Percentiles rank a stretch among this genome's conserved stretches.
Evolutionary conservation across 2,888 invertebrate species (phyloP).

Genomic region (Autographa pulchrina): DNA sequence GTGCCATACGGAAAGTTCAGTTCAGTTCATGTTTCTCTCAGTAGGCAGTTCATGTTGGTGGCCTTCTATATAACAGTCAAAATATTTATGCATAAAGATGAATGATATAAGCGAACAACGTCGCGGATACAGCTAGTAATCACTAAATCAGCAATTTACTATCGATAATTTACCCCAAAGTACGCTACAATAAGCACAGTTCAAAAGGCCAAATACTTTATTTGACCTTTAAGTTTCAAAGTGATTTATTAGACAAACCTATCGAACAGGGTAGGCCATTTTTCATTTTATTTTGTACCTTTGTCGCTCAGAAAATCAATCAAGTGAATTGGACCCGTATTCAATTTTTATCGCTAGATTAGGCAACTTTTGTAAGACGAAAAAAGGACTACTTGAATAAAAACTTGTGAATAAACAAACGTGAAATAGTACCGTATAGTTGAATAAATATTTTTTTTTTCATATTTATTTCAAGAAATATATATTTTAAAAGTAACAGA

Average conservation of each 20-base stretch:
- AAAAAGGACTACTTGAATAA: constrained; percentile 2
- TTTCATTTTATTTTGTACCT: constrained; percentile 2
- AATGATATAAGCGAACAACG: too few species aligned
- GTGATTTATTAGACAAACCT: background rate
- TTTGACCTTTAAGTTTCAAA: background rate
- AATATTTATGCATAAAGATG: too few species aligned
- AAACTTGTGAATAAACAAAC: background rate
- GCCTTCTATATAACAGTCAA: too few species aligned
- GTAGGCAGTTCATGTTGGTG: too few species aligned
- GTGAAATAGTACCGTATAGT: background rate
- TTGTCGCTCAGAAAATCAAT: background rate
- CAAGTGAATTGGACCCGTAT: constrained; percentile 8
- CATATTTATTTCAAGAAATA: too few species aligned
- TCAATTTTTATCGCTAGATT: constrained; percentile 1
- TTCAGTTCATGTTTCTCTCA: too few species aligned
- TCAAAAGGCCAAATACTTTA: background rate
- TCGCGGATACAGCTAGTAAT: too few species aligned
- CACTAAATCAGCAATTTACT: background rate
- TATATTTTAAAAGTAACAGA: too few species aligned
- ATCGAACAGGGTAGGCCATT: background rate
- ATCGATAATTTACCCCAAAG: background rate
- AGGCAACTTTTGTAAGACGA: background rate
- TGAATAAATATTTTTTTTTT: too few species aligned
- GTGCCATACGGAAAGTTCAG: too few species aligned
- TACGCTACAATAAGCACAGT: constrained; percentile 4